Percentiles rank a stretch among this genome's conserved stretches.
Evolutionary conservation across 2,888 invertebrate genomes (phyloP).

Genomic region (Synanthedon andrenaeformis): DNA sequence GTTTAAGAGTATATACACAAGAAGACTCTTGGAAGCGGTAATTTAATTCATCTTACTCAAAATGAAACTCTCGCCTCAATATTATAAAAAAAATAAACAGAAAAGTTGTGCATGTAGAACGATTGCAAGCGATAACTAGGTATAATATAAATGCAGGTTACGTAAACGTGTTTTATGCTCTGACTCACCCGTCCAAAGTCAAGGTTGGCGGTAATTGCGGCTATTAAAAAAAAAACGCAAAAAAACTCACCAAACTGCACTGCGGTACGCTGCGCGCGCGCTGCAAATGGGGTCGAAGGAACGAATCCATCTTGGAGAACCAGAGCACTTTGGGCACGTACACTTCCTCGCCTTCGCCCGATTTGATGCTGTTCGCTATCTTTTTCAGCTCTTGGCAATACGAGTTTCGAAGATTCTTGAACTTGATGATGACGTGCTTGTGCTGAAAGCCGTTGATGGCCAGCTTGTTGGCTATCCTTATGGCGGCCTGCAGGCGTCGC

Average conservation of each 20-base stretch:
- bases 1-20: too few relatives aligned
- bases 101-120: too few relatives aligned
- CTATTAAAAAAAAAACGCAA: neutral
- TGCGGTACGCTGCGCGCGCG: constrained; percentile 4
- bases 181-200: neutral
- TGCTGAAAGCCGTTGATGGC: constrained; percentile 27
- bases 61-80: too few relatives aligned
- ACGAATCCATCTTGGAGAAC: constrained; percentile 33
- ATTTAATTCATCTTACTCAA: too few relatives aligned
- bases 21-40: too few relatives aligned
- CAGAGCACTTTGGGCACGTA: constrained; percentile 33
- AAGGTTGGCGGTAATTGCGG: neutral
- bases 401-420: constrained; percentile 40
- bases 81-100: too few relatives aligned
- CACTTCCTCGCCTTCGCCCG: constrained; percentile 9
- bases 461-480: constrained; percentile 27
- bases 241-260: neutral
- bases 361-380: constrained; percentile 16
- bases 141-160: neutral
- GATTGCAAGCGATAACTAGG: too few relatives aligned
- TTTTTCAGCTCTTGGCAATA: constrained; percentile 45
- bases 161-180: neutral
- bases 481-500: constrained; percentile 17
- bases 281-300: constrained; percentile 29
- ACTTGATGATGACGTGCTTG: constrained; percentile 35